Evolutionary conservation across 2,888 invertebrate species (phyloP), one percentile per base, ranked within the genome.

Genomic region (Euplagia quadripunctaria): DNA sequence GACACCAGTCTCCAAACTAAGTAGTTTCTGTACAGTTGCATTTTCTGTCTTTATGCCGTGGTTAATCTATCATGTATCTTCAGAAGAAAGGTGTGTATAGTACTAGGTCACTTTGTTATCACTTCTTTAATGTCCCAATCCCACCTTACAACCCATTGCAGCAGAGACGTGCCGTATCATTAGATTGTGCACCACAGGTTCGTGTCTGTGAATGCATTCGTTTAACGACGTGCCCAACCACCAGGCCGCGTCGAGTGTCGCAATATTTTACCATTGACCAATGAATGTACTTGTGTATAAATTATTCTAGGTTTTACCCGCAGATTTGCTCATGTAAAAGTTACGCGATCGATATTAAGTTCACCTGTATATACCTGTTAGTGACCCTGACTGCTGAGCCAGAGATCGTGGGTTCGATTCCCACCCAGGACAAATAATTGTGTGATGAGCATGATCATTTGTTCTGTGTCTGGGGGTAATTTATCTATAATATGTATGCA

Each of bases 171-270:
- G 72, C 68, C 72, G 43, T 75, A 72, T 80, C 69, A 70, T 49
- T 42, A 46, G 67, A n/a, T 58, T 52, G 67, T 52, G 52, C 55
- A 63, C 46, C 51, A 58, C 14, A 41, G 42, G 64, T 17, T 51
- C 68, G 75, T 80, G 78, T 72, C 78, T 72, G 71, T 78, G 80
- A 78, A 80, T 80, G 73, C 69, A 77, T 80, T 71, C 46, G 67
- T 70, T 76, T 72, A 71, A 78, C 70, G 71, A 80, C 67, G 71
- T 72, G 72, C 51, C 17, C 17, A 8, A 61, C 31, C 31, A 61
- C 61, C 42, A 46, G 55, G n/a, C 20, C 72, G 46, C 63, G 68
- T 68, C 43, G 43, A 49, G 20, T 55, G 61, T 20, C 51, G 61
- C 64, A 52, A 64, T 64, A 8, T 52, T 31, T 63, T 16, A 17